Conservation (phyloP, 1,140 invertebrate species). For the Drosophila pachea region DNA sequence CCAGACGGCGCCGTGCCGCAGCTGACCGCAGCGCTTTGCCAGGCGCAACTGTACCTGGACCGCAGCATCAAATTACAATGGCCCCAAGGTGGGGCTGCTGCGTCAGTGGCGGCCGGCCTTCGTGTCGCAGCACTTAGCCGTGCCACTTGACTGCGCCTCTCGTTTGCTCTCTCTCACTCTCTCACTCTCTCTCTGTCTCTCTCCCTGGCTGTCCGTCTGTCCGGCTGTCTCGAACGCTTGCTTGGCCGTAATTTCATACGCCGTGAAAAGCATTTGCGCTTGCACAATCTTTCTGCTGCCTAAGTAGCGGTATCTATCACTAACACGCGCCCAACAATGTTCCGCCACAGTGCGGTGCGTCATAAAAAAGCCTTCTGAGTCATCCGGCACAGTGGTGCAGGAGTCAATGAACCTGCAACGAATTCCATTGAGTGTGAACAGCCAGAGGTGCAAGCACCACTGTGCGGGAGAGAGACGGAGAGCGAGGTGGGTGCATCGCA, state of each 20-base stretch:
- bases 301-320: constrained; percentile 72
- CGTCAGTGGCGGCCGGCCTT: neutral
- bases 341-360: constrained; percentile 60
- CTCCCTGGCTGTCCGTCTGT: too few species aligned
- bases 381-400: constrained; percentile 39
- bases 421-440: neutral
- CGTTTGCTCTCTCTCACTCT: too few species aligned
- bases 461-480: constrained; percentile 19
- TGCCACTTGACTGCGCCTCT: constrained; percentile 1
- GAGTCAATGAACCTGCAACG: neutral
- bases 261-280: constrained; percentile 62
- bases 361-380: constrained; percentile 50
- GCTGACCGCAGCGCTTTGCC: constrained; percentile 42
- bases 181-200: too few species aligned
- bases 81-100: neutral
- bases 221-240: neutral
- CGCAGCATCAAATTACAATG: constrained; percentile 71
- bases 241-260: constrained; percentile 59
- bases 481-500: neutral
- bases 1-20: constrained; percentile 13
- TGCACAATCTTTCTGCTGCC: constrained; percentile 62
- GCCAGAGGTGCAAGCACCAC: neutral
- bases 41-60: constrained; percentile 46
- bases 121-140: constrained; percentile 5
- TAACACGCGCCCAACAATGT: constrained; percentile 60